Evolutionary conservation across 2,888 invertebrate species (phyloP), one percentile per base, ranked within the genome.

Genomic region (Drosophila picticornis): DNA sequence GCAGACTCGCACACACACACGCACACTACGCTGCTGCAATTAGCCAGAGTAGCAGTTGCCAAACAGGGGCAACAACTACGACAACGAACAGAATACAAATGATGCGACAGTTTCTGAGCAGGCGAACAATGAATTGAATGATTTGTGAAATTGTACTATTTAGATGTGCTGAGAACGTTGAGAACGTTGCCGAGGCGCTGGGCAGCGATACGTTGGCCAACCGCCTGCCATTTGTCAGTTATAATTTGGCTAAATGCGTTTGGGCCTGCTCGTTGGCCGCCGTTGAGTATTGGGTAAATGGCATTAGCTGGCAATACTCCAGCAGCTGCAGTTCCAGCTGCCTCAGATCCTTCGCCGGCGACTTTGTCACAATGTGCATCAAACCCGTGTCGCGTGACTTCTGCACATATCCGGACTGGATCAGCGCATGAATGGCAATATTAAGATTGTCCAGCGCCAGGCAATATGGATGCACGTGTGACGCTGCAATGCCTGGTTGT

Each of bases 361-460:
- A 65, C 0, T 56, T 40, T 7, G 59, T n/a, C 0, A 75, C 71
- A 31, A 80, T 72, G 40, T 75, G 78, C 77, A 92, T 70, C 31
- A 87, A 68, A 5, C 92, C 92, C 29, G 82, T 84, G 3, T 88
- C 86, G 13, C 91, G 92, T 7, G 77, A 80, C 40, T 90, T 92
- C 10, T 70, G 52, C 11, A 93, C 64, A 78, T 90, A 92, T 2
- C 88, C 91, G 19, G 92, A 92, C 36, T 93, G 93, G 6, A 92
- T 91, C 1, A 96, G 93, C 2, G 95, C 95, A 52, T 93, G 93
- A 56, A 96, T 89, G 76, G 95, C 95, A 92, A 94, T 94, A 40
- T 93, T 93, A 56, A 94, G 93, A 62, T 94, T 94, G 77, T 97
- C 97, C 77, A 97, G 94, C 48, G 96, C 96, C 68, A 97, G 94